Evolutionary conservation across 2,888 invertebrate species (phyloP).

Genomic region (Spodoptera picta): DNA sequence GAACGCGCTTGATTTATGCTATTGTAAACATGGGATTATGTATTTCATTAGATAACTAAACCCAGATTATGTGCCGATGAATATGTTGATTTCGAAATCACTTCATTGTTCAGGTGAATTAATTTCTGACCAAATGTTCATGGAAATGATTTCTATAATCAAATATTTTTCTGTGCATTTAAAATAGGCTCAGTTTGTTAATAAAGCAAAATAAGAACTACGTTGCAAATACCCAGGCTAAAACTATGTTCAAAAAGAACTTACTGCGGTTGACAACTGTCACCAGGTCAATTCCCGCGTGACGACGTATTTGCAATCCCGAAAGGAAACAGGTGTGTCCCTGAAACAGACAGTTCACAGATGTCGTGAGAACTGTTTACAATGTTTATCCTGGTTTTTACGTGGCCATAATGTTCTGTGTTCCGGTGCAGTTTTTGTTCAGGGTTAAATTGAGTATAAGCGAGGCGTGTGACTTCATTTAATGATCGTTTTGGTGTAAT

Average conservation of each 20-base stretch:
- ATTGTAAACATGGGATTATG: constrained; percentile 7
- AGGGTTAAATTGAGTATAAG: background rate
- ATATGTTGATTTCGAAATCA: constrained; percentile 8
- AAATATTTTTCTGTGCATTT: too few species aligned
- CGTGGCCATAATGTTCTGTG: constrained; percentile 1
- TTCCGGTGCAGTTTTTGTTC: constrained; percentile 35
- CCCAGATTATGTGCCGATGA: constrained; percentile 9
- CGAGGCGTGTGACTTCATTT: background rate
- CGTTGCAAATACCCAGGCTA: background rate
- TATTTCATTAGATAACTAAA: constrained; percentile 21
- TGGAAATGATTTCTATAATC: too few species aligned
- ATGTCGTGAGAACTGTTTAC: constrained; percentile 50
- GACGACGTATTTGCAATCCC: constrained; percentile 46
- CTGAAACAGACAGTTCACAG: constrained; percentile 49
- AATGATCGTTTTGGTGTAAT: background rate
- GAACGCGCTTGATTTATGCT: constrained; percentile 33
- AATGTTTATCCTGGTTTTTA: constrained; percentile 31
- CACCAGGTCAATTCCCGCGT: constrained; percentile 23
- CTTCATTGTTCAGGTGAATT: background rate
- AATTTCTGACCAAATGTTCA: too few species aligned
- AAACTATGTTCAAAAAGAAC: constrained; percentile 7
- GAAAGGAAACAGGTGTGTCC: constrained; percentile 57
- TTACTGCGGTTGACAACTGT: constrained; percentile 26
- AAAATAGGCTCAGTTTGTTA: too few species aligned
- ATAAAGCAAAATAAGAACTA: too few species aligned